phyloP scores from a whole-genome alignment of 2,797 vertebrate species.

The Semotilus atromaculatus region DNA sequence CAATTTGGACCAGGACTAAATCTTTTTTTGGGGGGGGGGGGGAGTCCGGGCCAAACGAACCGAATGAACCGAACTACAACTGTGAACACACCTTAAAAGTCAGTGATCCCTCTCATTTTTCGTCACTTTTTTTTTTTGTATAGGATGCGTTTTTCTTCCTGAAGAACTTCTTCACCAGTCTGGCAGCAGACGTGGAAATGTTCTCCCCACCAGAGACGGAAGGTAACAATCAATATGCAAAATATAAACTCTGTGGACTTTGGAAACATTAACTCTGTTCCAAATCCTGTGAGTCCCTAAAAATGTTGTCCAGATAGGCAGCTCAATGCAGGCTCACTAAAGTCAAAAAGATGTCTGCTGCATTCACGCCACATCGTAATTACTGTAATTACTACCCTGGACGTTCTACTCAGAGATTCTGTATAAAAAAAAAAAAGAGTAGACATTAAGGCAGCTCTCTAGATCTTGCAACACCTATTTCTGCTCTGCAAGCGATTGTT shows the following conservation, averaged over 20 bases:
- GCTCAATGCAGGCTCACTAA: not conserved
- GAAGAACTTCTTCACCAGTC: constrained; percentile 96
- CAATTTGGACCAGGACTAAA: too few relatives aligned
- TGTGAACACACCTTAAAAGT: not conserved
- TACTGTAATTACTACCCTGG: not conserved
- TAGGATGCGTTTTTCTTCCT: constrained; percentile 98
- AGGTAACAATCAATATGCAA: constrained; percentile 74
- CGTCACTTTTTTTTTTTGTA: not conserved
- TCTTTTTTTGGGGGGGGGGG: too few relatives aligned
- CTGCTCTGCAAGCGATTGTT: too few relatives aligned
- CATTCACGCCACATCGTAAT: not conserved
- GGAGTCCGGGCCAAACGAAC: too few relatives aligned
- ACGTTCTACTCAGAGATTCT: not conserved
- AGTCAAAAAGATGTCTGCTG: not conserved
- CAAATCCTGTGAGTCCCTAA: not conserved
- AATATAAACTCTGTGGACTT: not conserved
- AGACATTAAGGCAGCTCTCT: not conserved
- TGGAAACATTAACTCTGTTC: not conserved
- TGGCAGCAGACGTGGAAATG: constrained; percentile 93
- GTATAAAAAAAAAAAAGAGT: not conserved
- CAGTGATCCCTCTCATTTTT: not conserved
- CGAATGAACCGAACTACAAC: too few relatives aligned
- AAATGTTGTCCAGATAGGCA: too few relatives aligned
- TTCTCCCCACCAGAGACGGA: constrained; percentile 92
- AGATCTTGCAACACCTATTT: not conserved